Evolutionary conservation across 2,888 invertebrate species (phyloP), one percentile per base, ranked within the genome.

Genomic region (Elysia crispata): DNA sequence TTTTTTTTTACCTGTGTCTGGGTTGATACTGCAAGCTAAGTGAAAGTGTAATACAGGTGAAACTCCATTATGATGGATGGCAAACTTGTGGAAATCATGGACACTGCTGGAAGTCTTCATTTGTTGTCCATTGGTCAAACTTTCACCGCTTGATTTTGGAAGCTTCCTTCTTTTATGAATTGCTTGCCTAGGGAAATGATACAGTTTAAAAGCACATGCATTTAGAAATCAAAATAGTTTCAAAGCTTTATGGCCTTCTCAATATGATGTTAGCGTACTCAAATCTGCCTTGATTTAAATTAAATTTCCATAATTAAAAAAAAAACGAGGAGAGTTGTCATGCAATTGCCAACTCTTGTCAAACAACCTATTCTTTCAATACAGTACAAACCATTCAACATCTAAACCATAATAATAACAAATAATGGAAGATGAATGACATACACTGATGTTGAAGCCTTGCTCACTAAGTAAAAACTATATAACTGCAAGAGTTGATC

Each of bases 1-100:
- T 11, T 41, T 41, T 41, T 41, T 41, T 60, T 57, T 72, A 91
- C 92, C 92, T 85, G 91, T 91, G 78, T 90, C 89, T 60, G 91
- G 91, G 80, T 91, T 92, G 76, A 92, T 90, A 83, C 90, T 90
- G 70, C 90, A 98, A 77, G 99, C 98, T 89, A 99, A 93, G 93
- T 99, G 98, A 93, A 99, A 99, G 93, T 99, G 98, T 77, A 98
- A 94, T 70, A 96, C 96, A 90, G 95, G 95, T 72, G 94, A 94
- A n/a, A 95, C 93, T 57, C 95, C 94, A 49, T 95, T 95, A 50
- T 95, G 95, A 91, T 96, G 96, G 89, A 96, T 95, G 81, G 95
- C 96, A 89, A 95, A 95, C 86, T 95, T 96, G 93, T 98, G 98
- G 93, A 98, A 98, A 93, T 98, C 98, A 91, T 98, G 98, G 1